Conservation (phyloP, 2,113 vertebrate species). For the Cryptomyrus ogoouensis region DNA sequence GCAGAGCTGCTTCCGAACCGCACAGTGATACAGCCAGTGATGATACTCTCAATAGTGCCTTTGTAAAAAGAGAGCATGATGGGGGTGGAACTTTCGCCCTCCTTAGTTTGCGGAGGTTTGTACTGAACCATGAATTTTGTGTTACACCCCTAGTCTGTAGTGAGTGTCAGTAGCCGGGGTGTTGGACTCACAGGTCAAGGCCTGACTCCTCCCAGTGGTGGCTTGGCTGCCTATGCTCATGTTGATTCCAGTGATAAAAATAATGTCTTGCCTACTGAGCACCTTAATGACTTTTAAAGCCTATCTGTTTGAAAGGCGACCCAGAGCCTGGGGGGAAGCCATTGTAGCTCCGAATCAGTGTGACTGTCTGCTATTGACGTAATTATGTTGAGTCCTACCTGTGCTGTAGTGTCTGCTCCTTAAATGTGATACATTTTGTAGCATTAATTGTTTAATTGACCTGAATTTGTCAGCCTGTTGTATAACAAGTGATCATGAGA, state of each 20-base stretch:
- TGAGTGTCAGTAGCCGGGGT: background rate
- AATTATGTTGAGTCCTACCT: background rate
- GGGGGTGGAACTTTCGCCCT: too few relatives aligned
- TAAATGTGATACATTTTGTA: background rate
- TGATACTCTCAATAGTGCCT: too few relatives aligned
- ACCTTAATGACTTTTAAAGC: background rate
- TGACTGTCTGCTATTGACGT: background rate
- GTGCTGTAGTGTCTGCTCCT: background rate
- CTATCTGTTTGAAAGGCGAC: background rate
- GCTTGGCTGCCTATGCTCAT: background rate
- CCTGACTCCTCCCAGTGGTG: background rate
- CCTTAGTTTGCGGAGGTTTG: too few relatives aligned
- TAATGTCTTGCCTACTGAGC: background rate
- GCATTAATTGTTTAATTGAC: background rate
- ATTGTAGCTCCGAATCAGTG: background rate
- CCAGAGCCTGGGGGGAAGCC: background rate
- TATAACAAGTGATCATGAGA: background rate
- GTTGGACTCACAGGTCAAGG: background rate
- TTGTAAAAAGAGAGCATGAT: too few relatives aligned
- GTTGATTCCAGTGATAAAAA: background rate
- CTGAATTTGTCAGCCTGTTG: background rate
- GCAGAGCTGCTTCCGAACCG: too few relatives aligned
- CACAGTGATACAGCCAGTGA: too few relatives aligned
- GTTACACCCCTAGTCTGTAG: background rate
- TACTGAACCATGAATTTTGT: too few relatives aligned